Percentiles rank a stretch among this genome's conserved stretches.
Conservation (phyloP, 2,113 vertebrate species). For the Cyprinodon brontotheroides region DNA sequence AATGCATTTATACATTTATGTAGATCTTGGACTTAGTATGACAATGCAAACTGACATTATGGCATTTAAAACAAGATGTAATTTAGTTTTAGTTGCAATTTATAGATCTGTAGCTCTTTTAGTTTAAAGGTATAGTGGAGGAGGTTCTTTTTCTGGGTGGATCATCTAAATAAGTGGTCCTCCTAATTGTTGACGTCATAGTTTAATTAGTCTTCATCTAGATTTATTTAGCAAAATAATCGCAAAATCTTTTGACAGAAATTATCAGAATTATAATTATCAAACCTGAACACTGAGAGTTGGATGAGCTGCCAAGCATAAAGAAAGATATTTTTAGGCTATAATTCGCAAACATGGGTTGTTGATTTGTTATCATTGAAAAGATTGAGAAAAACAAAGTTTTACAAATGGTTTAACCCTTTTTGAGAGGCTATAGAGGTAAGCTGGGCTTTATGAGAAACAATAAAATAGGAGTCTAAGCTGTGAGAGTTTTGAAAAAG, state of each 20-base stretch:
- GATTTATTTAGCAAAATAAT: not conserved
- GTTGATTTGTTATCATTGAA: constrained; percentile 25
- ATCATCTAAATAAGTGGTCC: too few relatives aligned
- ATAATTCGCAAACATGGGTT: constrained; percentile 70
- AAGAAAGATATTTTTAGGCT: constrained; percentile 65
- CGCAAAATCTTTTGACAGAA: too few relatives aligned
- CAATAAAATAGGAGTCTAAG: constrained; percentile 73
- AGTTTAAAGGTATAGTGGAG: too few relatives aligned
- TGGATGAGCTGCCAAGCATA: constrained; percentile 71
- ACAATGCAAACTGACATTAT: too few relatives aligned
- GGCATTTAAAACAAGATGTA: too few relatives aligned
- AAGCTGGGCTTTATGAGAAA: constrained; percentile 86
- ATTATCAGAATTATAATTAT: too few relatives aligned
- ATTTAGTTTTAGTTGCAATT: too few relatives aligned
- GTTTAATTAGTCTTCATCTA: not conserved
- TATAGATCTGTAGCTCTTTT: too few relatives aligned
- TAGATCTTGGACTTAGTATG: too few relatives aligned
- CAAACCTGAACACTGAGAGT: not conserved
- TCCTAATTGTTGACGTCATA: too few relatives aligned
- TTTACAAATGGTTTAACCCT: constrained; percentile 87
- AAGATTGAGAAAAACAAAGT: constrained; percentile 59
- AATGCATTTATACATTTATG: too few relatives aligned
- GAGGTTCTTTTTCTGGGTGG: too few relatives aligned
- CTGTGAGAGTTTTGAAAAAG: constrained; percentile 78
- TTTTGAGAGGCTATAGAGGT: constrained; percentile 77